Percentiles rank a stretch among this genome's conserved stretches.
Evolutionary conservation across 2,113 vertebrate genomes (phyloP).

Genomic region (Pollimyrus isidori): DNA sequence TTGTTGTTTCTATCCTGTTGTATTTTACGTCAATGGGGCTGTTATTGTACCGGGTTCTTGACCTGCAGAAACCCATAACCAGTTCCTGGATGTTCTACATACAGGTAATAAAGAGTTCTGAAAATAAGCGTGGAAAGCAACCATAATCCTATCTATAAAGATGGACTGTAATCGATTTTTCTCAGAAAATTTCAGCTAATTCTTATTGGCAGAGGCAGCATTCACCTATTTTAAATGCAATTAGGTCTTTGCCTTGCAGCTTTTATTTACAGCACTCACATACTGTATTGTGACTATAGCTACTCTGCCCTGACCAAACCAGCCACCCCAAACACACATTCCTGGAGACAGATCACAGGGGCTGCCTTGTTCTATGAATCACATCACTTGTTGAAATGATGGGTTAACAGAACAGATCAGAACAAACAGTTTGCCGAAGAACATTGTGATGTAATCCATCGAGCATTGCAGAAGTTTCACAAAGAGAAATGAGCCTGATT

Average conservation of each 20-base stretch:
- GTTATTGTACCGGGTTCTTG: not conserved
- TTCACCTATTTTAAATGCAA: not conserved
- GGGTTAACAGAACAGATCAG: not conserved
- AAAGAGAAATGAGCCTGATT: constrained; percentile 6
- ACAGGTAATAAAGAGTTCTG: not conserved
- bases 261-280: not conserved
- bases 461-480: not conserved
- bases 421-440: constrained; percentile 7
- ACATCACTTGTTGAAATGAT: not conserved
- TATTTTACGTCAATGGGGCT: not conserved
- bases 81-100: not conserved
- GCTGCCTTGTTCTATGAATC: not conserved
- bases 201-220: not conserved
- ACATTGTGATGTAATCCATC: not conserved
- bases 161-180: not conserved
- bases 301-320: not conserved
- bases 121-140: not conserved
- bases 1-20: not conserved
- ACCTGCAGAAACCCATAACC: not conserved
- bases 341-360: not conserved
- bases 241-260: not conserved
- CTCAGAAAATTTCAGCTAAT: not conserved
- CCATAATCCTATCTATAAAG: not conserved
- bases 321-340: not conserved
- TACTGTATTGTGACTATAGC: not conserved